Base-by-base conservation (phyloP, 1,140 invertebrate species). In the Zaprionus vittiger region DNA sequence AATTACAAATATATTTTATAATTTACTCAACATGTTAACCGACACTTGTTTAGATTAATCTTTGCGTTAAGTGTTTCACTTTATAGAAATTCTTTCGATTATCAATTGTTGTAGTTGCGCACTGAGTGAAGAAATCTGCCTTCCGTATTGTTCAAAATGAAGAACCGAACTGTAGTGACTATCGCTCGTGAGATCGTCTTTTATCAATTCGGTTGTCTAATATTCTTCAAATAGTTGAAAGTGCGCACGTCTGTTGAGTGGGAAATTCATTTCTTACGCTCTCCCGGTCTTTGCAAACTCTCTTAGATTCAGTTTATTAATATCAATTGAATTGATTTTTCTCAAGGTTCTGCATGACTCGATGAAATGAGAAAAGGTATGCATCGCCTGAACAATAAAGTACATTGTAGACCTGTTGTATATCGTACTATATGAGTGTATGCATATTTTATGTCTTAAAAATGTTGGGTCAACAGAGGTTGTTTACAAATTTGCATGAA, bases 291-390 rank as follows among this genome's bases (percentile, higher is more conserved):
- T 77, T 56, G 20, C 17, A 63, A 49, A 47, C 69, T 65, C 74
- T 73, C 69, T 81, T 68, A 62, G 49, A 60, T 57, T 54, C 71
- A 57, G 59, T 80, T 77, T 77, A 90, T 90, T 85, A 83, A 90
- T 72, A 77, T 82, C 79, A 90, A 90, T 90, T 90, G 77, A 72
- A 90, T 91, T 78, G 86, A 90, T 90, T 89, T 76, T 82, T 52
- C 79, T 81, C 86, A 91, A 90, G 85, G 85, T 77, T 89, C 60
- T 22, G 28, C 38, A 90, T 81, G 85, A 81, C 81, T 67, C 57
- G 69, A 34, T 26, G n/a, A 83, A 86, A 37, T 72, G 26, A 52
- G 26, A 52, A 44, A 76, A 72, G 60, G 55, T 69, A 54, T 73
- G 65, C 20, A 57, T 57, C 37, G 37, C 38, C 24, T 67, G 17